phyloP scores from a whole-genome alignment of 1,140 invertebrate genomes.

The Nasonia longicornis region DNA sequence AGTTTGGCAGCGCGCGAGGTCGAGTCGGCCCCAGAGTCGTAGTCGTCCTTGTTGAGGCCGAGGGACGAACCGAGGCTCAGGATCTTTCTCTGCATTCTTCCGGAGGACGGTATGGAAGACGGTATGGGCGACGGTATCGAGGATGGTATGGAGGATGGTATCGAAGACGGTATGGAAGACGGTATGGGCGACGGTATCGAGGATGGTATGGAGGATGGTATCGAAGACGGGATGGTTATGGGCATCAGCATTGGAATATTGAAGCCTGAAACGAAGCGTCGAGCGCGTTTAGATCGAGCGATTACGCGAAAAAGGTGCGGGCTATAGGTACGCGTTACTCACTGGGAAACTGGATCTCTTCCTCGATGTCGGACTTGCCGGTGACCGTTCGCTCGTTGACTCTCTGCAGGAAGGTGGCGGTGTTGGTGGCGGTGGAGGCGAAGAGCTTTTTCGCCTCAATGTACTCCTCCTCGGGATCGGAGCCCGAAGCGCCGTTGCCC shows the following conservation, averaged over 20 bases:
- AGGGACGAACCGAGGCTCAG: conserved; percentile 72
- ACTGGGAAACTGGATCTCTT: conserved; percentile 68
- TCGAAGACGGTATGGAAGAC: conserved; percentile 67
- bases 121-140: conserved; percentile 70
- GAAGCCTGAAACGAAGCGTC: neutral
- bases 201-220: conserved; percentile 69
- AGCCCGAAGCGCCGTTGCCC: conserved; percentile 76
- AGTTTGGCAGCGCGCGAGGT: conserved; percentile 83
- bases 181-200: conserved; percentile 70
- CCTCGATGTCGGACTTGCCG: conserved; percentile 69
- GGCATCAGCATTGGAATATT: conserved; percentile 10
- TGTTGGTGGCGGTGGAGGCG: conserved; percentile 62
- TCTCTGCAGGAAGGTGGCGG: conserved; percentile 5
- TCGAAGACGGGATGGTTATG: conserved; percentile 60
- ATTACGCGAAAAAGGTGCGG: too few species aligned
- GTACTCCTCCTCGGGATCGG: conserved; percentile 72
- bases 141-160: conserved; percentile 37
- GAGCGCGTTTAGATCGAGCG: too few species aligned
- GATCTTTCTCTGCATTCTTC: conserved; percentile 70
- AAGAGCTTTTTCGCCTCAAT: conserved; percentile 73
- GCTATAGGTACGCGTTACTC: conserved; percentile 45
- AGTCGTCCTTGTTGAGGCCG: conserved; percentile 75
- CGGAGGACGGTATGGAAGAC: conserved; percentile 68
- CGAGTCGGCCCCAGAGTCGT: conserved; percentile 84
- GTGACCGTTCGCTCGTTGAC: conserved; percentile 65